These are phyloP conservation scores for Strix uralensis DNA, from an alignment of 2,113 vertebrate genomes.

Conservation along the genomic window DNA sequence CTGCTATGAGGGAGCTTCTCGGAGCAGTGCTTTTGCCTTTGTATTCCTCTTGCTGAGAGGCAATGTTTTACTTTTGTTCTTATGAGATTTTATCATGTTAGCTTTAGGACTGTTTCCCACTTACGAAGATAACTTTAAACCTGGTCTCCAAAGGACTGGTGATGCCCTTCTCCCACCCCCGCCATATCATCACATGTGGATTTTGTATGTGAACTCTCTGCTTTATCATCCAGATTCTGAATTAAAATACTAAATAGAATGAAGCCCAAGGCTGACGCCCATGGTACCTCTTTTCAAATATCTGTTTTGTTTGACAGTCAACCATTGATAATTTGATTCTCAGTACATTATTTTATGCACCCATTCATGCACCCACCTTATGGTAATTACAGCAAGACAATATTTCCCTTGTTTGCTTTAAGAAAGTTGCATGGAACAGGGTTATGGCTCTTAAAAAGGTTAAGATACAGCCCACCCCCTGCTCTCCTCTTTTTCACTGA, in stretches of 20 bases:
- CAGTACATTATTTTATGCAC: neutral
- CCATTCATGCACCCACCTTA: neutral
- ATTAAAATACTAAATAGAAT: neutral
- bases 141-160: neutral
- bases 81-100: neutral
- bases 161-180: neutral
- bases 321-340: neutral
- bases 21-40: neutral
- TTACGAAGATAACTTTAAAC: neutral
- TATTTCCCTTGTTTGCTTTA: neutral
- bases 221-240: neutral
- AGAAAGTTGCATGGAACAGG: neutral
- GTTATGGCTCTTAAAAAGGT: neutral
- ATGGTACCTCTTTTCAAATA: neutral
- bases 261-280: neutral
- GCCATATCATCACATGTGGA: rapidly evolving
- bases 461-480: neutral
- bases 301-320: neutral
- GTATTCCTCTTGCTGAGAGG: neutral
- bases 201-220: neutral
- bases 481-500: neutral
- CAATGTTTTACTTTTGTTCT: neutral
- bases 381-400: neutral
- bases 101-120: neutral
- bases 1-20: neutral